These are phyloP conservation scores for Scolopax bukidnonensis DNA, from an alignment of 2,797 vertebrate genomes.

Conservation along the genomic window DNA sequence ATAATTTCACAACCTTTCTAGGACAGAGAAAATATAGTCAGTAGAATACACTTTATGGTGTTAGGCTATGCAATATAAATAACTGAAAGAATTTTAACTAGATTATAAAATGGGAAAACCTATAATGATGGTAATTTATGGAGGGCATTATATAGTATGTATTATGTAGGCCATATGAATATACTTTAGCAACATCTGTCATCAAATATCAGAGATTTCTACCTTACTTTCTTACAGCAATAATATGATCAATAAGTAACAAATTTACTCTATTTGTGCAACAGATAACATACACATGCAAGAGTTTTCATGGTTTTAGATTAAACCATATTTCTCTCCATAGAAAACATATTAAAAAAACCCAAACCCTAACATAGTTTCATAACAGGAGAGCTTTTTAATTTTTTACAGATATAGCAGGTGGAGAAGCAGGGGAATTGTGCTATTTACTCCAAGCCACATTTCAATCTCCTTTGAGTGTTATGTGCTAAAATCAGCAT, in stretches of 20 bases:
- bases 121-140: background rate
- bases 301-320: slow-evolving; percentile 1
- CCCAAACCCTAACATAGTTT: background rate
- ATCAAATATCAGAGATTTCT: background rate
- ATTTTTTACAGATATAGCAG: background rate
- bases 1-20: background rate
- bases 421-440: background rate
- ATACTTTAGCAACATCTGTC: background rate
- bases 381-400: background rate
- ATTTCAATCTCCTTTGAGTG: slow-evolving; percentile 4
- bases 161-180: background rate
- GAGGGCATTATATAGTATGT: background rate
- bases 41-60: background rate
- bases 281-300: background rate
- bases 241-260: background rate
- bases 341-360: background rate
- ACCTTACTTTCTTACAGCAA: background rate
- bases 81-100: background rate
- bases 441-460: slow-evolving; percentile 16
- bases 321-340: background rate
- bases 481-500: slow-evolving; percentile 10
- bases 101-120: background rate
- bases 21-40: background rate
- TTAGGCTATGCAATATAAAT: background rate
- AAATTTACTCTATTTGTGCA: background rate